phyloP scores from a whole-genome alignment of 2,113 vertebrate genomes.

The Pelmatolapia mariae region DNA sequence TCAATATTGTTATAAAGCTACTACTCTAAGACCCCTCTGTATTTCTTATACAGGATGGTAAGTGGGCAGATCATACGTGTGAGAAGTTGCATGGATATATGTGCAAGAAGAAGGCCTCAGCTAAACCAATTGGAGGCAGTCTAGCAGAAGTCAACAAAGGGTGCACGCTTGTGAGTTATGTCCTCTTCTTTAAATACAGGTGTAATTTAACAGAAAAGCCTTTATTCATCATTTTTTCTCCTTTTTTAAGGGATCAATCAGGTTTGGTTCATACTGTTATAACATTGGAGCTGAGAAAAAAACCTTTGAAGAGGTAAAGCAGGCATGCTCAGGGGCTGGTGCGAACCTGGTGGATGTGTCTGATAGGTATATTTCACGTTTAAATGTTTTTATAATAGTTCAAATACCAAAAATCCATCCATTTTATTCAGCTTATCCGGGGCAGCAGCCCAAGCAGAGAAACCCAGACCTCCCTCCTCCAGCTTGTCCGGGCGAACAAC shows the following conservation, averaged over 20 bases:
- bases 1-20: not conserved
- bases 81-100: conserved; percentile 82
- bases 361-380: conserved; percentile 74
- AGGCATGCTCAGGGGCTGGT: conserved; percentile 65
- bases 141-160: conserved; percentile 69
- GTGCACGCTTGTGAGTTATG: conserved; percentile 79
- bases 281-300: conserved; percentile 75
- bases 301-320: conserved; percentile 80
- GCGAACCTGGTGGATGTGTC: conserved; percentile 76
- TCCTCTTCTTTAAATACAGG: not conserved
- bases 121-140: conserved; percentile 35
- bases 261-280: conserved; percentile 82
- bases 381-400: not conserved
- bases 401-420: not conserved
- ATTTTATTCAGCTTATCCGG: not conserved
- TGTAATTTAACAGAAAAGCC: not conserved
- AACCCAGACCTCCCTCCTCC: not conserved
- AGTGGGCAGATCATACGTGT: conserved; percentile 86
- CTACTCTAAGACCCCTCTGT: not conserved
- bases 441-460: not conserved
- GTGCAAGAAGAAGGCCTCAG: conserved; percentile 84
- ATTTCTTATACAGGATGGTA: conserved; percentile 74
- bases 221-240: not conserved
- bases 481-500: not conserved
- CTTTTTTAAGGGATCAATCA: conserved; percentile 80